These are phyloP conservation scores for Aleadryas rufinucha DNA, from an alignment of 2,113 vertebrate genomes.

Conservation along the genomic window DNA sequence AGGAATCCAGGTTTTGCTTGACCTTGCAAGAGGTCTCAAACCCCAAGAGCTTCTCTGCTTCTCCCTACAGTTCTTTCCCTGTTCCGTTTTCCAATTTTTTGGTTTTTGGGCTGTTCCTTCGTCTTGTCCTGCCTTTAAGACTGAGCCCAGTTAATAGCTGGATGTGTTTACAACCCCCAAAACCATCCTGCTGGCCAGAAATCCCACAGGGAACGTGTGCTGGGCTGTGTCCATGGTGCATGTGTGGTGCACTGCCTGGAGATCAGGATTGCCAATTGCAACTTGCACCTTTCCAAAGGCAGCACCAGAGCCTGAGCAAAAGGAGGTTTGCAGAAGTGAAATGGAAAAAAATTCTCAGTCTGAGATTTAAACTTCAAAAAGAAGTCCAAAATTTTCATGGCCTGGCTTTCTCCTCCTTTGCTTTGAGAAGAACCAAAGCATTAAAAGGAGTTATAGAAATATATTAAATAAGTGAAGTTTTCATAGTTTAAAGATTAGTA, in stretches of 20 bases:
- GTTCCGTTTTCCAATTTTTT: background rate
- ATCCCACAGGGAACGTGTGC: background rate
- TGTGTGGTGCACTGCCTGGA: background rate
- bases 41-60: background rate
- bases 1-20: background rate
- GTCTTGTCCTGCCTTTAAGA: background rate
- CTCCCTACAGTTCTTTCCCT: background rate
- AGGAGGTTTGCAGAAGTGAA: background rate
- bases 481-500: background rate
- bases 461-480: background rate
- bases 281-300: background rate
- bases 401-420: background rate
- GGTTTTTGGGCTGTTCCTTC: background rate
- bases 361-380: background rate
- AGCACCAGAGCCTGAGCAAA: background rate
- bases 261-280: slow-evolving; percentile 36
- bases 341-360: background rate
- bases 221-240: background rate
- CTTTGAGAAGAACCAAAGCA: background rate
- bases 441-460: background rate
- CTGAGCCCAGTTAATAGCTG: background rate
- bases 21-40: no score
- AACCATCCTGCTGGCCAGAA: background rate
- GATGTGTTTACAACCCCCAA: background rate
- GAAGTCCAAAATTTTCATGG: background rate